These are phyloP conservation scores for Epizoanthus ramosus DNA, from an alignment of 92 coral and sea anemone species.

Conservation along the genomic window DNA sequence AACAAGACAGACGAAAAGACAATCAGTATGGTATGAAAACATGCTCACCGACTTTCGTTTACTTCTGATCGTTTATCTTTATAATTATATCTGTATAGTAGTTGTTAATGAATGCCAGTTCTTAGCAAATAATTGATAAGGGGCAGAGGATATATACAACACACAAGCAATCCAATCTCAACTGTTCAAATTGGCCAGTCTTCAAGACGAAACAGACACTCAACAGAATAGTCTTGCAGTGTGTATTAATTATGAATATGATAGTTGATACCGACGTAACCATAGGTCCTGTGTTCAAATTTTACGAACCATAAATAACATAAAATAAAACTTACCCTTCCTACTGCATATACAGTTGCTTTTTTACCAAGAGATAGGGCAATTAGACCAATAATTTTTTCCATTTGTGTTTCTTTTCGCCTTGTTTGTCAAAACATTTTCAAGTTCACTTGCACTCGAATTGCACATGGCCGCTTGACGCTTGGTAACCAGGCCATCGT, in stretches of 20 bases:
- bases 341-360: constrained; percentile 94
- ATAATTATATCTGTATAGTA: too few species aligned
- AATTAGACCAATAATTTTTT: constrained; percentile 91
- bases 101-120: too few species aligned
- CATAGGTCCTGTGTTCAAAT: background rate
- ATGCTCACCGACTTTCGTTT: too few species aligned
- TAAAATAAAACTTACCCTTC: constrained; percentile 76
- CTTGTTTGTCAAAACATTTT: background rate
- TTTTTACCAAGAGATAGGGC: constrained; percentile 95
- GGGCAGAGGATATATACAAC: background rate
- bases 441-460: constrained; percentile 8
- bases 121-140: background rate
- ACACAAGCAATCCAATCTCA: background rate
- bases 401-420: constrained; percentile 55
- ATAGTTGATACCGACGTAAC: too few species aligned
- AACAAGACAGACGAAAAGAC: too few species aligned
- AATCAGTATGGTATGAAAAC: too few species aligned
- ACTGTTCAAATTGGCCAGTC: background rate
- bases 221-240: too few species aligned
- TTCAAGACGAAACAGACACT: too few species aligned
- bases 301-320: background rate
- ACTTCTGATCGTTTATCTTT: too few species aligned
- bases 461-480: constrained; percentile 57
- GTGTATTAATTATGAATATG: too few species aligned
- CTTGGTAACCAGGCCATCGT: constrained; percentile 60